Base-by-base conservation (phyloP, 2,797 vertebrate genomes). In the Carcharodon carcharias region DNA sequence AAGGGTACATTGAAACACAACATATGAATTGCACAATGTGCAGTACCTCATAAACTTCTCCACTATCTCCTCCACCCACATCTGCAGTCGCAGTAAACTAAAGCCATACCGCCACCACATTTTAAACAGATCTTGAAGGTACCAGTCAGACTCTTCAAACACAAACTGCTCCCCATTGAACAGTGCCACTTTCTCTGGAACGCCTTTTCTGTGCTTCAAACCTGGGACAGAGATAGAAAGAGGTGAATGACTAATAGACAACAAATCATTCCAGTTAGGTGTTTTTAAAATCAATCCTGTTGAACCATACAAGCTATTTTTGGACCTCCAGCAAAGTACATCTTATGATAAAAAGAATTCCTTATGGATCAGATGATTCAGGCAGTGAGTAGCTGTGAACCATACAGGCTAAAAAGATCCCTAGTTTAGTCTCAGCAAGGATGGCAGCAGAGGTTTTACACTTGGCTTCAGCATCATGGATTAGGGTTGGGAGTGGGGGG, bases 31-130 rank as follows among this genome's bases (percentile, higher is more conserved):
- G 28, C 69, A 71, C 21, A 54, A 50, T 28, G 26, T 31, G 45
- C 94, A 31, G 18, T 97, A 99, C 99, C 99, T 99, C 99, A 99
- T 99, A 97, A 99, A 99, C 97, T 99, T 99, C 97, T 99, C 99
- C 99, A 99, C 99, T 97, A 99, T 99, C 97, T 99, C 99, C 97
- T 99, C 99, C 97, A 99, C 99, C 99, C 99, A 99, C 99, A 99
- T 99, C 98, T 99, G 99, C 97, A 99, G 98, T 61, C 99, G 98
- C 96, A 99, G 98, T 97, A 99, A 99, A 97, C 99, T 99, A 98
- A 99, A 99, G 95, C 99, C 99, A 0, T 99, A 99, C 96, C 99
- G 99, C 99, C 99, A 99, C 99, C 99, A 99, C 96, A 99, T 98
- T 0, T 99, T 98, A 97, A 99, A 99, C 92, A 99, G 98, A 97